A percentile compares a stretch with the other conserved stretches of the same genome.
Conservation (phyloP, 1,140 invertebrate genomes). For the Drosophila nasuta region DNA sequence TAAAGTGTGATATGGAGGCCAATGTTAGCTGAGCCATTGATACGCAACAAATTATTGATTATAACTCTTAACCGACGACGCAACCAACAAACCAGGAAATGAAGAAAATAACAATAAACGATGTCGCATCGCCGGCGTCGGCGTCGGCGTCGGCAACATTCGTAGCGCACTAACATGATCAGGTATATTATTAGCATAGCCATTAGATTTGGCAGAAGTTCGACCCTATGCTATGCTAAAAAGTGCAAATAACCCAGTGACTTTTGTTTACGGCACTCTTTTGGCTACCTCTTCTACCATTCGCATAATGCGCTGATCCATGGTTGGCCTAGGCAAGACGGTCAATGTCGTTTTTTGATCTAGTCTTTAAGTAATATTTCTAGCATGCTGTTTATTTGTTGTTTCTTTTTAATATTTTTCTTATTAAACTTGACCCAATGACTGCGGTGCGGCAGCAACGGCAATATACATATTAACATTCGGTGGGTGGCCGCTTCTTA, state of each 20-base stretch:
- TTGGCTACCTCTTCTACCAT: constrained; percentile 45
- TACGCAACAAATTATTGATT: constrained; percentile 63
- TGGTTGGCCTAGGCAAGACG: constrained; percentile 60
- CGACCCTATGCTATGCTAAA: constrained; percentile 61
- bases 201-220: constrained; percentile 50
- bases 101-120: constrained; percentile 68
- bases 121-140: constrained; percentile 45
- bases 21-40: constrained; percentile 61
- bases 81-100: constrained; percentile 72
- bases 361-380: constrained; percentile 69
- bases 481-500: constrained; percentile 27
- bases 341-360: constrained; percentile 84
- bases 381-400: constrained; percentile 43
- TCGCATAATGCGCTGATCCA: constrained; percentile 10
- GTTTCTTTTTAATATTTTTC: constrained; percentile 7
- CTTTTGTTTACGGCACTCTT: constrained; percentile 54
- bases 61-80: constrained; percentile 61
- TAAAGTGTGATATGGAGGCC: constrained; percentile 61
- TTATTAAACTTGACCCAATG: constrained; percentile 78
- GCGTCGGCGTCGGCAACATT: constrained; percentile 15
- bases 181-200: constrained; percentile 37
- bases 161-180: constrained; percentile 31
- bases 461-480: constrained; percentile 7
- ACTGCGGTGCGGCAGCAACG: constrained; percentile 28
- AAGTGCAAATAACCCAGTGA: constrained; percentile 70